Conservation (phyloP, 1,140 invertebrate species). For the Procambarus clarkii region DNA sequence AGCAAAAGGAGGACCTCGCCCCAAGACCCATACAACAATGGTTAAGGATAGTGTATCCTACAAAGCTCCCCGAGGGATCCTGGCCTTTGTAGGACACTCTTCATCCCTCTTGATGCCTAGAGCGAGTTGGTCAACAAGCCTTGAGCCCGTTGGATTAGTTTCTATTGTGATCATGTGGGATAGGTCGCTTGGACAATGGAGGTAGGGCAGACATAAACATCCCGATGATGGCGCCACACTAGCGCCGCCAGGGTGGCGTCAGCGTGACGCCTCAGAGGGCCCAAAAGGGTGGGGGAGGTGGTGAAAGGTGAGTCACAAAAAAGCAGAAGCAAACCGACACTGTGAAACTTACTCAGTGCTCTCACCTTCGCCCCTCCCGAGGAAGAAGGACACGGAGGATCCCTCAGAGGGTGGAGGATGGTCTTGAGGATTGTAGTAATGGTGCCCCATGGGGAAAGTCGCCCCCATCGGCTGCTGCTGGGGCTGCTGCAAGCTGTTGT, state of each 20-base stretch:
- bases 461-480: background rate
- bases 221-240: constrained; percentile 26
- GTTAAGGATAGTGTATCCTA: too few relatives aligned
- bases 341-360: constrained; percentile 84
- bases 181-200: constrained; percentile 17
- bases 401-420: constrained; percentile 25
- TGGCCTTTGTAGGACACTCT: background rate
- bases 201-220: constrained; percentile 35
- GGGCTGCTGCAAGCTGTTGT: constrained; percentile 35
- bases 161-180: background rate
- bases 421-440: background rate
- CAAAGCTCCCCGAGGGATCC: background rate
- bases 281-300: constrained; percentile 38
- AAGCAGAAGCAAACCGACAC: constrained; percentile 63
- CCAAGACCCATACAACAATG: background rate
- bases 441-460: background rate
- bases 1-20: constrained; percentile 14
- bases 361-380: constrained; percentile 84
- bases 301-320: constrained; percentile 29
- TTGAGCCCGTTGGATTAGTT: background rate
- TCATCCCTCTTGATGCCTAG: background rate
- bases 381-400: constrained; percentile 76
- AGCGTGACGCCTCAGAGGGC: constrained; percentile 33
- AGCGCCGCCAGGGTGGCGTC: background rate
- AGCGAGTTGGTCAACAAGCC: background rate